phyloP scores from a whole-genome alignment of 2,888 invertebrate species.

The Acronicta psi region DNA sequence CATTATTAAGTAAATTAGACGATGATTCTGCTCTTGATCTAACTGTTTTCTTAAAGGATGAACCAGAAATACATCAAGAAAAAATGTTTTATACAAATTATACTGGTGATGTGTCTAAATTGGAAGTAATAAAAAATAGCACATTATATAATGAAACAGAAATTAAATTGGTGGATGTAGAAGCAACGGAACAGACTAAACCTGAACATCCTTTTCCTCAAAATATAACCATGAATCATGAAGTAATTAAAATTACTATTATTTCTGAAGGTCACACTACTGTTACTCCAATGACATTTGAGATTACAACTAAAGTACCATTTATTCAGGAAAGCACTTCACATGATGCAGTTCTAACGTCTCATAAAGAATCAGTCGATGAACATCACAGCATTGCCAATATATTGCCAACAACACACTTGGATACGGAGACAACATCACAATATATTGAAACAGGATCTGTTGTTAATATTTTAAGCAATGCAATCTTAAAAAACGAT shows the following conservation, averaged over 20 bases:
- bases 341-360: neutral
- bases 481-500: slow-evolving; percentile 10
- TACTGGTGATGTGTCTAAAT: slow-evolving; percentile 61
- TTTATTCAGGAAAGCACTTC: slow-evolving; percentile 59
- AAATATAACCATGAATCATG: slow-evolving; percentile 59
- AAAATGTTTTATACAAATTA: slow-evolving; percentile 52
- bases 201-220: slow-evolving; percentile 29
- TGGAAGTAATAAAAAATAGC: slow-evolving; percentile 55
- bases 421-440: slow-evolving; percentile 26
- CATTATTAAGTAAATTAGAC: slow-evolving; percentile 40
- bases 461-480: slow-evolving; percentile 32
- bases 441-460: slow-evolving; percentile 25
- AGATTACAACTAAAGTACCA: slow-evolving; percentile 74
- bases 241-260: slow-evolving; percentile 71
- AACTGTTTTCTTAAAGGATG: slow-evolving; percentile 78
- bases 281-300: slow-evolving; percentile 63
- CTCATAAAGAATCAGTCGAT: slow-evolving; percentile 19
- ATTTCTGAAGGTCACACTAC: slow-evolving; percentile 64
- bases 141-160: slow-evolving; percentile 53
- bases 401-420: slow-evolving; percentile 22
- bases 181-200: slow-evolving; percentile 46
- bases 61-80: slow-evolving; percentile 52
- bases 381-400: slow-evolving; percentile 34
- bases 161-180: slow-evolving; percentile 48
- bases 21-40: slow-evolving; percentile 74